Evolutionary conservation across 2,797 vertebrate species (phyloP), one percentile per base, ranked within the genome.

Genomic region (Enteromius paludinosus): DNA sequence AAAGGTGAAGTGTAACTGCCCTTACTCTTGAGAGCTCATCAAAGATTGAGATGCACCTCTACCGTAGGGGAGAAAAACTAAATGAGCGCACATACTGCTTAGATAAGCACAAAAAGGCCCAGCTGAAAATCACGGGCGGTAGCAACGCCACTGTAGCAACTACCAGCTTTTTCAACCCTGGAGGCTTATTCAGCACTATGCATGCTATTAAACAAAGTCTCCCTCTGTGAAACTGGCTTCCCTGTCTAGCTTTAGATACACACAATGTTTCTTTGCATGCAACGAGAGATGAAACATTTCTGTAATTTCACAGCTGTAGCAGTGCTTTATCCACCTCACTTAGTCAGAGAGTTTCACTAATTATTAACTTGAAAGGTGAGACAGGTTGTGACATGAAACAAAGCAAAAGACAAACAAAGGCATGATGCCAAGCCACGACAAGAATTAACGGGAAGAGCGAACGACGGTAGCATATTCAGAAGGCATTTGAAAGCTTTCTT

Each of bases 21-120:
- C 65, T 28, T 70, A 17, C 52, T 49, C 81, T 25, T 20, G 52
- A 83, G 73, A 77, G 38, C 64, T 83, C 54, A 61, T 83, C 81
- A 77, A 62, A 62, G 73, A 61, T 83, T 83, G 73, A 83, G 73
- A 83, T 70, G 52, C 52, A 83, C 20, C 52, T 83, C 52, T 25
- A 69, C 52, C 41, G 3, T 25, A 70, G 73, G 73, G 65, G 23
- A 77, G 81, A 52, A n/a, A 10, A 70, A 77, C 14, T 77, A 77
- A 83, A 77, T 83, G 65, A 81, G 66, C 0, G 1, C 66, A 54
- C 45, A 85, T 70, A 52, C 62, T 3, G 70, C 68, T 41, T 68
- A 79, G 5, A 71, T 72, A 79, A 82, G 84, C 82, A 86, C 28
- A 85, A 84, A 77, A 56, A 49, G 10, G 0, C 20, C 69, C 4